Conservation (phyloP, 2,888 invertebrate species). For the Drosophila merina region DNA sequence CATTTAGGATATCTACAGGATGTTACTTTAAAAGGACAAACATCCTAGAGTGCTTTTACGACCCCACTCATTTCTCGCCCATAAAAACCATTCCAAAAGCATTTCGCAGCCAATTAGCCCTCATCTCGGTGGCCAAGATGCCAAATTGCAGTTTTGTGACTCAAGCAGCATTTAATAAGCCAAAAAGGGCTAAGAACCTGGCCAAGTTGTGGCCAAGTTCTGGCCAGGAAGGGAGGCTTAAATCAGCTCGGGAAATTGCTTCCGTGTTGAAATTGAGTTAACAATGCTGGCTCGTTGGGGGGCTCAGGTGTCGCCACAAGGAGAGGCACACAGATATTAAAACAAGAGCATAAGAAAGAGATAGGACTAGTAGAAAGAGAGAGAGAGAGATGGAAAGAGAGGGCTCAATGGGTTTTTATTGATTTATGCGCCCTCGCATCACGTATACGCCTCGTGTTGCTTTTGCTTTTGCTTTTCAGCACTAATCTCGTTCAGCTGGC, state of each 20-base stretch:
- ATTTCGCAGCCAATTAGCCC: slow-evolving; percentile 1
- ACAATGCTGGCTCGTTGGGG: slow-evolving; percentile 44
- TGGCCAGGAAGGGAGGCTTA: slow-evolving; percentile 5
- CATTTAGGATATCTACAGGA: too few species aligned
- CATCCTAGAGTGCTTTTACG: neutral
- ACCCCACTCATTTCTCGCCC: neutral
- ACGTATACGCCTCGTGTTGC: slow-evolving; percentile 51
- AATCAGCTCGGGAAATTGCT: slow-evolving; percentile 64
- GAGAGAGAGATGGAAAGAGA: neutral
- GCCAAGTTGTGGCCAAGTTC: neutral
- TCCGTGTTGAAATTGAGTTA: slow-evolving; percentile 78
- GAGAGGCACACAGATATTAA: neutral
- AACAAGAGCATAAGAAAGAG: neutral
- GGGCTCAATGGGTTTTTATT: slow-evolving; percentile 43
- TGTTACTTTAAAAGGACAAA: too few species aligned
- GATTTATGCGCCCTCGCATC: slow-evolving; percentile 64
- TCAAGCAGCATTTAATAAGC: slow-evolving; percentile 49
- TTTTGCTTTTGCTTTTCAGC: slow-evolving; percentile 24
- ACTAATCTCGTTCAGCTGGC: slow-evolving; percentile 36
- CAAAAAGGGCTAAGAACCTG: slow-evolving; percentile 10
- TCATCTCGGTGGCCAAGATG: slow-evolving; percentile 20
- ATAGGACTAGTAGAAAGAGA: neutral
- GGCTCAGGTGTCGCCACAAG: slow-evolving; percentile 5
- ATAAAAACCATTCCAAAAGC: neutral
- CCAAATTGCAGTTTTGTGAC: slow-evolving; percentile 25